Evolutionary conservation across 2,113 vertebrate genomes (phyloP), one percentile per base, ranked within the genome.

Genomic region (Pseudorectes ferrugineus): DNA sequence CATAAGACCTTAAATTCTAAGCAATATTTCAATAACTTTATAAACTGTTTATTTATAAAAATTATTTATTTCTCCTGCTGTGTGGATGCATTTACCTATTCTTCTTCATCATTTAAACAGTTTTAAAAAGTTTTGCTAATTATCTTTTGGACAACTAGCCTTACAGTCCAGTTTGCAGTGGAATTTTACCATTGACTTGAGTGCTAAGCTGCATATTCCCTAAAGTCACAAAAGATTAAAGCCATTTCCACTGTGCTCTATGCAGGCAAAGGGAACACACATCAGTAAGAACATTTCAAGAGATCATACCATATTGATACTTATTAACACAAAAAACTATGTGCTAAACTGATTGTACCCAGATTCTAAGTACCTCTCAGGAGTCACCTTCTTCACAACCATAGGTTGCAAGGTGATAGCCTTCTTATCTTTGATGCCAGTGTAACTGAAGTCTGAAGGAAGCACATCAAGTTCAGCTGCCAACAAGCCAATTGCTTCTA

Each of bases 371-470:
- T 98, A 99, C 99, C 98, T 98, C 59, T 98, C 97, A 70, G 99
- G 97, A 45, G 98, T 98, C 71, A 99, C 98, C 95, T 99, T 99
- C 97, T 98, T 99, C 85, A 99, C 99, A 46, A 99, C 98, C 99
- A 99, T 99, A 45, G 98, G 96, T 85, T 99, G 99, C 89, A 98
- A 98, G 49, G 99, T 99, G 93, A 99, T 58, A 12, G 99, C 99
- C 92, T 98, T 98, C 97, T 99, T 99, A 85, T 99, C 99, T 97
- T 99, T 99, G 95, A 99, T 99, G 72, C 99, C 99, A 31, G 99
- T 98, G 16, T 99, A 99, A 96, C 98, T 99, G 96, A 99, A 99
- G 96, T 99, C 99, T 23, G 99, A 99, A 33, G 99, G 98, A 75
- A 99, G 98, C 29, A 99, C 98, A 15, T 98, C 99, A 52, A 99